phyloP scores from a whole-genome alignment of 1,140 invertebrate genomes.

The Temnothorax curvispinosus region DNA sequence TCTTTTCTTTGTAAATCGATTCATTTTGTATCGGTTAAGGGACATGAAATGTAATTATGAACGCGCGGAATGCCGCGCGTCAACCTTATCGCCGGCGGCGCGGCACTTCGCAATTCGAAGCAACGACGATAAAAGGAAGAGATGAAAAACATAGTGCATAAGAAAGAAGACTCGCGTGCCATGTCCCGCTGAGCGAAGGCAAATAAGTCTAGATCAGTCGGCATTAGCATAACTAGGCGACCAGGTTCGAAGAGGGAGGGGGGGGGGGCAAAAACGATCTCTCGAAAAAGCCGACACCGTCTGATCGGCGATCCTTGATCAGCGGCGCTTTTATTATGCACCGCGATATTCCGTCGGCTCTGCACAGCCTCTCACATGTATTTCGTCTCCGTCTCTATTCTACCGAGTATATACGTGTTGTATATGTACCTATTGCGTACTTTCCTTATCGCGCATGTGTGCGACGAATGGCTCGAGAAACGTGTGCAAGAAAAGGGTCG shows the following conservation, averaged over 20 bases:
- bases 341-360: constrained; percentile 37
- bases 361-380: constrained; percentile 9
- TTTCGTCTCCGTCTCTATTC: constrained; percentile 50
- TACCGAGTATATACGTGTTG: background rate
- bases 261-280: constrained; percentile 45
- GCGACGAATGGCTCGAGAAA: constrained; percentile 8
- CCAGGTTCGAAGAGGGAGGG: constrained; percentile 36
- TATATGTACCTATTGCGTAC: background rate
- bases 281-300: constrained; percentile 67
- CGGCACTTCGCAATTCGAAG: constrained; percentile 38
- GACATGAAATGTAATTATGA: constrained; percentile 37
- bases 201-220: constrained; percentile 65
- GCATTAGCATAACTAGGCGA: constrained; percentile 77
- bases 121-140: constrained; percentile 66
- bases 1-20: constrained; percentile 2
- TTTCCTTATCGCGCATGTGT: constrained; percentile 27
- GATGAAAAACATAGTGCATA: constrained; percentile 60
- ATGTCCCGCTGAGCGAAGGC: constrained; percentile 71
- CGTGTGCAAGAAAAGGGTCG: constrained; percentile 33
- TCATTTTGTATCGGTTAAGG: constrained; percentile 10
- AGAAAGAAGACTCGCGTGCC: constrained; percentile 72
- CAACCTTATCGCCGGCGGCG: constrained; percentile 45
- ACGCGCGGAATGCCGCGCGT: constrained; percentile 12
- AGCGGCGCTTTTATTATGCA: constrained; percentile 71
- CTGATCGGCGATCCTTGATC: constrained; percentile 72